phyloP scores from a whole-genome alignment of 30 jellyfish, hydroid and myxozoan species.

The Nemopilema nomurai region DNA sequence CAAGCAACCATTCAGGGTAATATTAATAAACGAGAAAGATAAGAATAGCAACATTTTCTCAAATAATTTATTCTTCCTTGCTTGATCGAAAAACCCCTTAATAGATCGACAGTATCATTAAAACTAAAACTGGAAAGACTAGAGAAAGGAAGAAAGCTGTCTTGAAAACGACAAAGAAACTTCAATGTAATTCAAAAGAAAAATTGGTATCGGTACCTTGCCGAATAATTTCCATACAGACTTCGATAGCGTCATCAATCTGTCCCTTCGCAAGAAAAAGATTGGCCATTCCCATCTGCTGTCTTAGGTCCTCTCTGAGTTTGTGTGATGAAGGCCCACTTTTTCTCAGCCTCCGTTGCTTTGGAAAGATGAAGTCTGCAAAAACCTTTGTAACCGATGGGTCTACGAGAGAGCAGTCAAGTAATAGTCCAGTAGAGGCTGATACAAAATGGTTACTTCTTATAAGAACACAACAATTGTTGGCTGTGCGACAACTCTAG shows the following conservation, averaged over 20 bases:
- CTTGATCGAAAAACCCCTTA: no score
- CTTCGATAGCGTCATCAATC: conserved; percentile 75
- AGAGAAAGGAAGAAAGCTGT: no score
- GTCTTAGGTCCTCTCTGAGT: conserved; percentile 69
- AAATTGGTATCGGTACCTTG: conserved; percentile 80
- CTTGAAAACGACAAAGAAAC: no score
- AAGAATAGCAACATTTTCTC: no score
- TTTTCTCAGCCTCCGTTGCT: conserved; percentile 52
- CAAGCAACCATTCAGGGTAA: no score
- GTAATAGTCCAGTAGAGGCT: neutral
- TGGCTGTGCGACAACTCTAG: neutral
- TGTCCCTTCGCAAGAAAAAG: conserved; percentile 82
- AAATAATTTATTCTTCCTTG: no score
- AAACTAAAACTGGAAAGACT: no score
- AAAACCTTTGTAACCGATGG: conserved; percentile 16
- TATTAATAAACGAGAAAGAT: no score
- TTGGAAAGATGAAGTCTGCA: conserved; percentile 28
- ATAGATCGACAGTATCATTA: no score
- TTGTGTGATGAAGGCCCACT: conserved; percentile 67
- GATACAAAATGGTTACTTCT: neutral
- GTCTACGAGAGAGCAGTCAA: conserved; percentile 2
- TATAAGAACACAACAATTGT: neutral
- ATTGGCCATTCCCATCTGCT: conserved; percentile 94
- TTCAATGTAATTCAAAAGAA: neutral
- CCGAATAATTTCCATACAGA: conserved; percentile 89